Base-by-base conservation (phyloP, 2,113 vertebrate genomes). In the Oncorhynchus kisutch region DNA sequence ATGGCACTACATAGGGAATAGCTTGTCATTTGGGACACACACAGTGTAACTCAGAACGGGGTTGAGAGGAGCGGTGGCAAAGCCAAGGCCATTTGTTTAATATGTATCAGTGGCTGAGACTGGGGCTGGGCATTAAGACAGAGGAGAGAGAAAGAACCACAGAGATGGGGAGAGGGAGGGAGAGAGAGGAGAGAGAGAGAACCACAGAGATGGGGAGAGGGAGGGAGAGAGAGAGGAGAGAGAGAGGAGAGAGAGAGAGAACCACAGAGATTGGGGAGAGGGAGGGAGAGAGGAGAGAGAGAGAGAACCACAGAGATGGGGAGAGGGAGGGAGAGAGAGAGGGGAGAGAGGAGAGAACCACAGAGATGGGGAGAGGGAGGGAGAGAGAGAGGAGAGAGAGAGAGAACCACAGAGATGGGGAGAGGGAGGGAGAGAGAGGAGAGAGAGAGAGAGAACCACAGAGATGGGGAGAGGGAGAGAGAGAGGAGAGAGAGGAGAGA, bases 21-120 rank as follows among this genome's bases (percentile, higher is more conserved):
- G 39, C 8, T 8, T 39, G 39, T 9, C 8, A 39, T 39, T 39
- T 39, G 39, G 39, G 39, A 39, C 39, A 39, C 39, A 39, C 0
- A 2, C 14, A 51, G 49, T 14, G 49, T 51, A 14, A 16, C 49
- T 16, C 3, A 24, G 62, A n/a, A n/a, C 3, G 13, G 25, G 64
- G 20, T 12, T 39, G 83, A 67, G 34, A 7, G 74, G 71, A 49
- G 13, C 68, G 62, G 67, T 78, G 22, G n/a, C 24, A 25, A 2
- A 24, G 62, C 31, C 75, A 70, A 71, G 66, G 31, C 69, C 77
- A 82, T 84, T 83, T 81, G 87, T 80, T 75, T 72, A 45, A 79
- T 81, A 84, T 67, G 82, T 73, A 80, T 84, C 78, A 76, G 64
- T 24, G 34, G 8, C 39, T 80, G 64, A 73, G 64, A 20, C 22